These are phyloP conservation scores for Dione vanillae DNA, from an alignment of 2,888 invertebrate genomes.

Conservation along the genomic window DNA sequence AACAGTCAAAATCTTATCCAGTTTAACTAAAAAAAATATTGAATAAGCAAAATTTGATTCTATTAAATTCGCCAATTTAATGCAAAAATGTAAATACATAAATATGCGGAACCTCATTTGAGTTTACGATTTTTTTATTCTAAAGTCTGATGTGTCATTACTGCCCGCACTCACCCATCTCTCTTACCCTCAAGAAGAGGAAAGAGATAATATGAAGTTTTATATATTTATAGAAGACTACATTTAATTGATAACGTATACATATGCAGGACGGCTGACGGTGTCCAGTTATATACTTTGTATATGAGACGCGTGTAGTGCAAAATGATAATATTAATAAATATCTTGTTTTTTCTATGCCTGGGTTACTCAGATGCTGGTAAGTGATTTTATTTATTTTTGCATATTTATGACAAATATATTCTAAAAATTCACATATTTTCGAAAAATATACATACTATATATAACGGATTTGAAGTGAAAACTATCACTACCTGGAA, in stretches of 20 bases:
- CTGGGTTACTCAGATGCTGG: slow-evolving; percentile 21
- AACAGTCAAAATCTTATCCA: too few relatives aligned
- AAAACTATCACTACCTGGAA: too few relatives aligned
- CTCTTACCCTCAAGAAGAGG: slow-evolving; percentile 8
- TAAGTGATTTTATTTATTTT: slow-evolving; percentile 25
- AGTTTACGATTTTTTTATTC: neutral
- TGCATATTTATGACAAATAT: neutral
- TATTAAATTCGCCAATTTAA: neutral
- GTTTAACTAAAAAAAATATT: too few relatives aligned
- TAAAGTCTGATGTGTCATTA: neutral
- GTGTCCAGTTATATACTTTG: slow-evolving; percentile 23
- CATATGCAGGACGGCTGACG: too few relatives aligned
- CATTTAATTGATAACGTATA: slow-evolving; percentile 1
- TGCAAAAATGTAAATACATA: neutral
- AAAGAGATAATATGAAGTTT: slow-evolving; percentile 36
- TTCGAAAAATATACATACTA: too few relatives aligned
- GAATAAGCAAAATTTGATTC: too few relatives aligned
- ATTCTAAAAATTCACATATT: too few relatives aligned
- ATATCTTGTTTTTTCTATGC: neutral
- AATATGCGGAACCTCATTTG: slow-evolving; percentile 1
- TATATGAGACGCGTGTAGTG: slow-evolving; percentile 13
- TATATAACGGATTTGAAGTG: too few relatives aligned
- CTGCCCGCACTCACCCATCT: neutral
- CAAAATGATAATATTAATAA: slow-evolving; percentile 31
- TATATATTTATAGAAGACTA: slow-evolving; percentile 7